Evolutionary conservation across 2,888 invertebrate species (phyloP), one percentile per base, ranked within the genome.

Genomic region (Onchidella celtica): DNA sequence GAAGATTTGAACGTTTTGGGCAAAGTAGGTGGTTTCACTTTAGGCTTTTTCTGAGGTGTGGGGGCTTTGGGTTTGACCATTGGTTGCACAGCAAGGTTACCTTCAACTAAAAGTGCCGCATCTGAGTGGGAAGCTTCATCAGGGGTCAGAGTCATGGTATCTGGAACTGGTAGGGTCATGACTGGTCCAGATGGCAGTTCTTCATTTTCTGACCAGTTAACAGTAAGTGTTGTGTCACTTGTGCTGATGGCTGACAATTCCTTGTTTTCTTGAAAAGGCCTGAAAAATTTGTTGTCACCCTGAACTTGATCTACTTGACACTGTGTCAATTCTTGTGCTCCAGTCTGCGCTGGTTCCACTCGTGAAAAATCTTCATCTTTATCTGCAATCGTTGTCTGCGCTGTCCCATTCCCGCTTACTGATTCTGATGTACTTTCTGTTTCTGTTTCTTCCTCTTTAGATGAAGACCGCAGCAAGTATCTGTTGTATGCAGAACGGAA

Each of bases 401-500:
- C n/a, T n/a, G n/a, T n/a, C n/a, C n/a, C n/a, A n/a, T n/a, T n/a
- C n/a, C n/a, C n/a, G n/a, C n/a, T n/a, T n/a, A n/a, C n/a, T 47
- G 47, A 47, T 11, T 47, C 6, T 47, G 47, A 47, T 47, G 6
- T 17, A 47, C 47, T 47, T 6, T 47, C 17, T 47, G 47, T 47
- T 47, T 47, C 47, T 47, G 47, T 11, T 47, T 57, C 27, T 34
- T 57, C 57, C 21, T 72, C 72, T 34, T 34, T 72, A 21, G 72
- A 72, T 11, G 74, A 63, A 47, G 69, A n/a, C 36, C 36, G 61
- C 40, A 74, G 63, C 63, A 74, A 63, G 38, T 74, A 38, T 24
- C 29, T 63, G 63, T 74, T 74, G 40, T 74, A 63, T 4, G 74
- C 74, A 6, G 72, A 73, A n/a, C 79, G 69, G 24, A 72, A 61